Percentiles rank a stretch among this genome's conserved stretches.
Evolutionary conservation across 2,888 invertebrate species (phyloP).

Genomic region (Archips crataeganus): DNA sequence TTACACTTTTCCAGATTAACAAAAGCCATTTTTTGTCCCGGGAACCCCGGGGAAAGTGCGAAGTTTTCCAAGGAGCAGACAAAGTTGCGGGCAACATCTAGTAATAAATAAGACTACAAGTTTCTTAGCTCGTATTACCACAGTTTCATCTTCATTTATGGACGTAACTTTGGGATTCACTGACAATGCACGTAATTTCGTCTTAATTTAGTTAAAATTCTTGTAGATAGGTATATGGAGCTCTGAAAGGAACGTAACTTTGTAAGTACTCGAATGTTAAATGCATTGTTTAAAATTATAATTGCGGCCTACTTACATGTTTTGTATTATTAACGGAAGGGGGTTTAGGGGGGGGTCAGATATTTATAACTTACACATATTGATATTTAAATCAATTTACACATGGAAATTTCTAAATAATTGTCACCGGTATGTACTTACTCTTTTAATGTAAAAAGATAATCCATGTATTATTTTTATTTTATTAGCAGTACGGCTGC

Average conservation of each 20-base stretch:
- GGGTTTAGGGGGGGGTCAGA: too few species aligned
- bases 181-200: conserved; percentile 5
- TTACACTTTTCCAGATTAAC: too few species aligned
- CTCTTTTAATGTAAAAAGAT: too few species aligned
- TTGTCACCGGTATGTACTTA: too few species aligned
- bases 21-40: too few species aligned
- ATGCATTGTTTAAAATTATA: not conserved
- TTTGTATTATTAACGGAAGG: too few species aligned
- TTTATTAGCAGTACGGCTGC: too few species aligned
- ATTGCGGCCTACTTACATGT: not conserved
- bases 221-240: not conserved
- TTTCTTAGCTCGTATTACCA: not conserved
- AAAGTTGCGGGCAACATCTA: too few species aligned
- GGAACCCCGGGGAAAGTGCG: too few species aligned
- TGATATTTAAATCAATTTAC: not conserved
- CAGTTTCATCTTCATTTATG: not conserved
- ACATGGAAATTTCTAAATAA: not conserved
- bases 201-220: conserved; percentile 6
- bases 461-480: too few species aligned
- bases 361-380: not conserved
- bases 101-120: not conserved
- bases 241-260: conserved; percentile 1
- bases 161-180: not conserved
- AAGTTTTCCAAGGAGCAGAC: too few species aligned
- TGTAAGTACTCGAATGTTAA: not conserved